Evolutionary conservation across 2,888 invertebrate genomes (phyloP).

Genomic region (Cataglyphis livida): DNA sequence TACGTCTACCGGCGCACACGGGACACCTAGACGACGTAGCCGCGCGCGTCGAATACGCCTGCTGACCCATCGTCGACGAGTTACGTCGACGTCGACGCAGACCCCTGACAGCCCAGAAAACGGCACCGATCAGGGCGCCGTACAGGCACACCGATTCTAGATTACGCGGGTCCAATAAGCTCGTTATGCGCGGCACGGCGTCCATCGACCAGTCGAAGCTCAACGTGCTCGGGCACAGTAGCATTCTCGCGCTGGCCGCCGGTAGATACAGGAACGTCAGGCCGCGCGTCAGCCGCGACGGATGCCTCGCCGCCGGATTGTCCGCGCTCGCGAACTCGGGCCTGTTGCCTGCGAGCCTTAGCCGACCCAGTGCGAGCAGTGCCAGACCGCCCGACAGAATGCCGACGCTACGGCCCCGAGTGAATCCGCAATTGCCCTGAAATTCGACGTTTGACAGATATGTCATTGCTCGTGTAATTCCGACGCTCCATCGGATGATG

Average conservation of each 20-base stretch:
- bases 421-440: constrained; percentile 76
- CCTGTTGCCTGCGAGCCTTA: constrained; percentile 91
- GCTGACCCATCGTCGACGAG: constrained; percentile 48
- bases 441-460: constrained; percentile 44
- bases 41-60: constrained; percentile 59
- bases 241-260: constrained; percentile 94
- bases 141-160: constrained; percentile 92
- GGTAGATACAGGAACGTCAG: constrained; percentile 97
- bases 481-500: background rate
- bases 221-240: constrained; percentile 94
- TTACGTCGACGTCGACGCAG: constrained; percentile 64
- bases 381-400: constrained; percentile 90
- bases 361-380: constrained; percentile 91
- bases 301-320: constrained; percentile 97
- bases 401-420: constrained; percentile 90
- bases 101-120: constrained; percentile 78
- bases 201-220: constrained; percentile 99
- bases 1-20: constrained; percentile 90
- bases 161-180: constrained; percentile 93
- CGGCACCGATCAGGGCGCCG: constrained; percentile 83
- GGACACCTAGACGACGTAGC: constrained; percentile 87
- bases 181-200: constrained; percentile 94
- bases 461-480: constrained; percentile 15
- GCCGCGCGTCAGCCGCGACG: constrained; percentile 92
- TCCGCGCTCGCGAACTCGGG: constrained; percentile 97